Conservation (phyloP, 2,113 vertebrate genomes). For the Colossoma macropomum region DNA sequence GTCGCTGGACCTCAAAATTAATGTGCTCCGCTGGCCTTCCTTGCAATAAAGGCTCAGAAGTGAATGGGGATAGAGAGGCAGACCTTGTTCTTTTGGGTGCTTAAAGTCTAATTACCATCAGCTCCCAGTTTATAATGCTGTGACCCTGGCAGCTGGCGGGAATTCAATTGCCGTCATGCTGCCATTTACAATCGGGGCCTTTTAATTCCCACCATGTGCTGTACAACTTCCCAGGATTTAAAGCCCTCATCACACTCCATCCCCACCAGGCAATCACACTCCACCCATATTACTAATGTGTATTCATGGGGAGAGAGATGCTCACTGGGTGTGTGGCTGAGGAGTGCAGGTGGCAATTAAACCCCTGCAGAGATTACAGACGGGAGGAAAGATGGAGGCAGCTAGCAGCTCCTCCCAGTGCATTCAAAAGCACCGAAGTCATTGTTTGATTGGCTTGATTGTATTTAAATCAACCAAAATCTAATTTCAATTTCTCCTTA, state of each 20-base stretch:
- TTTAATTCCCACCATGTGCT: conserved; percentile 69
- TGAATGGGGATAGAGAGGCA: conserved; percentile 41
- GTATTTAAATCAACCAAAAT: background rate
- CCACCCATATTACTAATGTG: conserved; percentile 44
- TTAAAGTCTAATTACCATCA: conserved; percentile 77
- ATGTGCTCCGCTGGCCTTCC: conserved; percentile 70
- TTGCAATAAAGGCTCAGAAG: conserved; percentile 63
- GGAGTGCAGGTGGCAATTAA: conserved; percentile 50
- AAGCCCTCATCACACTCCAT: conserved; percentile 46
- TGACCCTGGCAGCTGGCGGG: conserved; percentile 61
- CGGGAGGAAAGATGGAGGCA: background rate
- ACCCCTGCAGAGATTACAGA: conserved; percentile 40
- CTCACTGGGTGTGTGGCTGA: conserved; percentile 23
- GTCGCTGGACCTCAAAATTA: conserved; percentile 70
- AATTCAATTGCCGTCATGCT: conserved; percentile 63
- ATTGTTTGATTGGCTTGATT: background rate
- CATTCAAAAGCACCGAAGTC: background rate
- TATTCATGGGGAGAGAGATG: conserved; percentile 47
- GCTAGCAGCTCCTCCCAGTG: background rate
- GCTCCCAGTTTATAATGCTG: conserved; percentile 58
- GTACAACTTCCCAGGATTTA: conserved; percentile 60
- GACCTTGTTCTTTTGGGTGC: conserved; percentile 74
- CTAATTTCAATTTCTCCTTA: background rate
- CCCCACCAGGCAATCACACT: conserved; percentile 47
- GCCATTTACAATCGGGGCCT: conserved; percentile 70